Conservation (phyloP, 2,888 invertebrate genomes). For the Tetropium fuscum region DNA sequence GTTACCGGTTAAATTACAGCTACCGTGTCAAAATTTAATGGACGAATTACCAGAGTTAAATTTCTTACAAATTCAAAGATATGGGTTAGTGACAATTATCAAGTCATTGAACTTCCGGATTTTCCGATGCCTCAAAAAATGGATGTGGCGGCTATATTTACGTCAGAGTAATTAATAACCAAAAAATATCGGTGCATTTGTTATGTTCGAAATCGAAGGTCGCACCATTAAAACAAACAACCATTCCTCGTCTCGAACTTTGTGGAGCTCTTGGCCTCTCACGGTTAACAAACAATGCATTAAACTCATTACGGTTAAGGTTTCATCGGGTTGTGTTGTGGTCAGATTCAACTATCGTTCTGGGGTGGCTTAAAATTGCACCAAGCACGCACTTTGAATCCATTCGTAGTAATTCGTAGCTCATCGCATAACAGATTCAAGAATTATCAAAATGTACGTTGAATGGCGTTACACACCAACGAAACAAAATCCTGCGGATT, state of each 20-base stretch:
- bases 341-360: slow-evolving; percentile 34
- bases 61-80: too few relatives aligned
- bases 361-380: slow-evolving; percentile 35
- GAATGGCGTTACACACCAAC: too few relatives aligned
- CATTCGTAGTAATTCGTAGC: too few relatives aligned
- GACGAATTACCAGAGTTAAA: too few relatives aligned
- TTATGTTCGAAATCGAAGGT: slow-evolving; percentile 34
- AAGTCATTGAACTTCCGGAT: too few relatives aligned
- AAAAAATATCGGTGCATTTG: slow-evolving; percentile 15
- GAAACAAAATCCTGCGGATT: too few relatives aligned
- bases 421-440: too few relatives aligned
- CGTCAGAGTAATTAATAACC: slow-evolving; percentile 4
- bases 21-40: too few relatives aligned
- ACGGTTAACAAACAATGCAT: slow-evolving; percentile 16
- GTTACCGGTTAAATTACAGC: slow-evolving; percentile 22
- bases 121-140: slow-evolving; percentile 20
- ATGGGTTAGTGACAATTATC: too few relatives aligned
- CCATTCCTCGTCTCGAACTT: slow-evolving; percentile 34
- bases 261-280: slow-evolving; percentile 33
- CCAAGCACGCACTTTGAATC: too few relatives aligned
- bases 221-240: slow-evolving; percentile 31
- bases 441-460: too few relatives aligned
- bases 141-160: slow-evolving; percentile 32
- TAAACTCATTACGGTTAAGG: not conserved
- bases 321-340: slow-evolving; percentile 26